Evolutionary conservation across 1,140 invertebrate genomes (phyloP), one percentile per base, ranked within the genome.

Genomic region (Meloidogyne floridensis): DNA sequence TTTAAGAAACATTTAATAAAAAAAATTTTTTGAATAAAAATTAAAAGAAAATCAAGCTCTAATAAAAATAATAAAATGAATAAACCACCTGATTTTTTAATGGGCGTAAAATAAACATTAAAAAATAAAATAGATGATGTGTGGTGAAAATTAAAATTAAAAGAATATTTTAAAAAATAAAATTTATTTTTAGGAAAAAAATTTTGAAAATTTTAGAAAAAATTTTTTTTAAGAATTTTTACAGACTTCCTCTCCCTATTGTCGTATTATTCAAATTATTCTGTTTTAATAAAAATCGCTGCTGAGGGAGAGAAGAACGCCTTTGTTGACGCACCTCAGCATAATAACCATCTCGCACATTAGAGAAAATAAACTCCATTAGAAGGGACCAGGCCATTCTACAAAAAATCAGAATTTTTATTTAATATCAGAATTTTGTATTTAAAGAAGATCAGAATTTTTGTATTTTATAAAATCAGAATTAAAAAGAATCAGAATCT

Each of bases 331-430:
- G 82, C 20, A 86, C 75, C 72, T 86, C 86, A 9, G 86, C 75
- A 78, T 86, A 86, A 71, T 86, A 86, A 54, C 85, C 85, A 56
- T 86, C 85, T 5, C 85, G 77, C 1, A 86, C 85, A 72, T 81
- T 80, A 15, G 81, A 83, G 59, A 86, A 86, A 86, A 86, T 87
- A 43, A 81, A 87, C 11, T 82, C 82, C 81, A 90, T 87, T n/a
- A 89, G 79, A 32, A 90, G 88, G 18, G 80, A 82, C 87, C 87
- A 89, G 8, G 87, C 87, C 6, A 88, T 32, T 3, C 75, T 77
- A 10, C 13, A 15, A 47, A n/a, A 73, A 20, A 32, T 32, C 32
- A 32, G 51, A 20, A 72, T 32, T 72, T 72, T 72, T 20, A 20
- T 0, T 20, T 20, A 32, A 32, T 32, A 4, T 11, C 15, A n/a